Evolutionary conservation across 2,888 invertebrate species (phyloP).

Genomic region (Aleiodes testaceus): DNA sequence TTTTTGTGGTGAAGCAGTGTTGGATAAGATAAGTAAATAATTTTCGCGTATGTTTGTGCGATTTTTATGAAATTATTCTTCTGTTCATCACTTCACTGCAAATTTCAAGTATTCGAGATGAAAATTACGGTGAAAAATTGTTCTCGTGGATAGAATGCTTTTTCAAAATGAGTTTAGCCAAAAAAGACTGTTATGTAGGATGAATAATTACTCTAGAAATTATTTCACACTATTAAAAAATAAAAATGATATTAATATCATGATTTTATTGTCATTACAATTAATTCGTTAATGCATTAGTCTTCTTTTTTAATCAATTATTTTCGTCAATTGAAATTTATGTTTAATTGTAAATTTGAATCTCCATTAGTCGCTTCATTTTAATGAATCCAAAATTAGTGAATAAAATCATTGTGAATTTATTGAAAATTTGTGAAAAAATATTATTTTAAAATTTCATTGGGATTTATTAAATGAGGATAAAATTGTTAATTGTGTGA

Average conservation of each 20-base stretch:
- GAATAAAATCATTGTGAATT: neutral
- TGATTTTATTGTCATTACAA: conserved; percentile 56
- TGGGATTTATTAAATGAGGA: conserved; percentile 8
- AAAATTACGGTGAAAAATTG: neutral
- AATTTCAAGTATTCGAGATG: neutral
- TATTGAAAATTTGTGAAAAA: conserved; percentile 4
- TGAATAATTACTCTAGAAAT: conserved; percentile 66
- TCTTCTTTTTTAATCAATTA: conserved; percentile 17
- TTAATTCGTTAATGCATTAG: conserved; percentile 45
- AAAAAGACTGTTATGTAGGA: conserved; percentile 71
- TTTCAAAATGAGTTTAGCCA: conserved; percentile 58
- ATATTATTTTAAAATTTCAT: neutral
- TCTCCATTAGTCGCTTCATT: conserved; percentile 6
- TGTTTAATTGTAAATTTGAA: neutral
- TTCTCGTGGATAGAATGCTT: conserved; percentile 21
- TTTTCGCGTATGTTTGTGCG: neutral
- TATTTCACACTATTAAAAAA: conserved; percentile 59
- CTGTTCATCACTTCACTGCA: too few relatives aligned
- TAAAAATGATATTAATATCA: conserved; percentile 58
- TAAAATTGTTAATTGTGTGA: conserved; percentile 21
- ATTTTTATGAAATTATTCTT: neutral
- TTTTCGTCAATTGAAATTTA: conserved; percentile 6
- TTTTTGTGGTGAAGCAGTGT: conserved; percentile 34
- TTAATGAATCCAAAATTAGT: neutral
- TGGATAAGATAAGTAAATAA: too few relatives aligned